A percentile compares a stretch with the other conserved stretches of the same genome.
These are phyloP conservation scores for Unio delphinus DNA, from an alignment of 2,888 invertebrate genomes.

Conservation along the genomic window DNA sequence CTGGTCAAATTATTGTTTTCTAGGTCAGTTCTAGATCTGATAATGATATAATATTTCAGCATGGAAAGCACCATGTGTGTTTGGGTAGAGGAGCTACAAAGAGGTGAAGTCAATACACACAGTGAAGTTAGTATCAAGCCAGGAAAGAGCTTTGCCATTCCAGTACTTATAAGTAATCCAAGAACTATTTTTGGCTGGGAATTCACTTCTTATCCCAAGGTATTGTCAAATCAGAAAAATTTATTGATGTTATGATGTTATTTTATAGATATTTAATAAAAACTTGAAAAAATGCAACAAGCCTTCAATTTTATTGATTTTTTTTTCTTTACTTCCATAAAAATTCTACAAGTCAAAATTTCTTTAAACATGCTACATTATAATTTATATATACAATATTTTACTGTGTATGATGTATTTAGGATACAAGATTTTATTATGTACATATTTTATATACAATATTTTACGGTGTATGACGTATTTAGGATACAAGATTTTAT, in stretches of 20 bases:
- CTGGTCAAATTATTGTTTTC: too few species aligned
- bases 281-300: not conserved
- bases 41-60: conserved; percentile 24
- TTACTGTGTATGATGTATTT: too few species aligned
- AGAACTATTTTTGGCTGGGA: conserved; percentile 67
- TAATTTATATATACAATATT: too few species aligned
- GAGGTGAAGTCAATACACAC: conserved; percentile 53
- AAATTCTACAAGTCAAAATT: too few species aligned
- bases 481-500: too few species aligned
- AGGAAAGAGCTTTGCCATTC: conserved; percentile 64
- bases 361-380: too few species aligned
- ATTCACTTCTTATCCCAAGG: conserved; percentile 70
- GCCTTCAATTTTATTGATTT: not conserved
- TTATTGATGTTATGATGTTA: too few species aligned
- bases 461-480: too few species aligned
- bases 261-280: not conserved
- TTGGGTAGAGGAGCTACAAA: conserved; percentile 51
- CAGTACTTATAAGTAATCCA: conserved; percentile 55
- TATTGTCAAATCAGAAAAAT: conserved; percentile 21
- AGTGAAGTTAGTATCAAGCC: conserved; percentile 66
- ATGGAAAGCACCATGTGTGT: conserved; percentile 51
- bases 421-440: too few species aligned
- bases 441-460: too few species aligned
- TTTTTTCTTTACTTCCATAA: not conserved
- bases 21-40: too few species aligned